A percentile compares a stretch with the other conserved stretches of the same genome.
These are phyloP conservation scores for Sturnus vulgaris DNA, from an alignment of 2,113 vertebrate genomes.

Conservation along the genomic window DNA sequence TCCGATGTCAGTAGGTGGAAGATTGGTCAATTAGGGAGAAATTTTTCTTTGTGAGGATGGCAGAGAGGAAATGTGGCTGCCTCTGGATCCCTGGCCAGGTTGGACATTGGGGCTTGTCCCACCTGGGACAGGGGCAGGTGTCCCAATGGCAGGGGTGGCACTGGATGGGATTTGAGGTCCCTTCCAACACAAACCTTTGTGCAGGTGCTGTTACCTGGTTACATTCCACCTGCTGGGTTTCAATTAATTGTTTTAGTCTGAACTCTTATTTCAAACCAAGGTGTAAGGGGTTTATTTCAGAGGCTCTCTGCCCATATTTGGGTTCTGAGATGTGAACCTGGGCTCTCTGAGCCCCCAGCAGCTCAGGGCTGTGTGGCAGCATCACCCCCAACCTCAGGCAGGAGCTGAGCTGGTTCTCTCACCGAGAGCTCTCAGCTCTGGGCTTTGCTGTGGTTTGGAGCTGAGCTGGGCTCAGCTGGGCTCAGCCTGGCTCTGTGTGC, in stretches of 20 bases:
- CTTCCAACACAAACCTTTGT: neutral
- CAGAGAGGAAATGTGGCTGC: neutral
- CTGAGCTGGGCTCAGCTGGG: neutral
- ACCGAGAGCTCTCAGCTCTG: neutral
- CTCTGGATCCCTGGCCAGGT: neutral
- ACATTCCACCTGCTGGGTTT: neutral
- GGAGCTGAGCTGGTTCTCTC: neutral
- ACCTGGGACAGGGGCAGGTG: neutral
- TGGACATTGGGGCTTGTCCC: neutral
- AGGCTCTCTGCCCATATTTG: neutral
- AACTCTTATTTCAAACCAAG: neutral
- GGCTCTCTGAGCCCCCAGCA: neutral
- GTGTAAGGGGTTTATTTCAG: neutral
- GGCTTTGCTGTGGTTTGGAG: neutral
- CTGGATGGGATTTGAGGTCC: fast-evolving
- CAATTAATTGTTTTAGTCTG: neutral
- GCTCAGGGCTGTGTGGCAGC: neutral
- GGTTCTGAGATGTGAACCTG: neutral
- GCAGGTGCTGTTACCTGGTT: neutral
- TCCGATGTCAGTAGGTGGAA: fast-evolving
- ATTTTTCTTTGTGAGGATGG: neutral
- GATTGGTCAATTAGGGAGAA: neutral
- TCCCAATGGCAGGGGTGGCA: neutral
- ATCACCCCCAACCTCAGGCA: neutral
- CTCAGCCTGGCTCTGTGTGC: neutral